Percentiles rank a stretch among this genome's conserved stretches.
phyloP scores from a whole-genome alignment of 2,888 invertebrate species.

The Limnephilus rhombicus region DNA sequence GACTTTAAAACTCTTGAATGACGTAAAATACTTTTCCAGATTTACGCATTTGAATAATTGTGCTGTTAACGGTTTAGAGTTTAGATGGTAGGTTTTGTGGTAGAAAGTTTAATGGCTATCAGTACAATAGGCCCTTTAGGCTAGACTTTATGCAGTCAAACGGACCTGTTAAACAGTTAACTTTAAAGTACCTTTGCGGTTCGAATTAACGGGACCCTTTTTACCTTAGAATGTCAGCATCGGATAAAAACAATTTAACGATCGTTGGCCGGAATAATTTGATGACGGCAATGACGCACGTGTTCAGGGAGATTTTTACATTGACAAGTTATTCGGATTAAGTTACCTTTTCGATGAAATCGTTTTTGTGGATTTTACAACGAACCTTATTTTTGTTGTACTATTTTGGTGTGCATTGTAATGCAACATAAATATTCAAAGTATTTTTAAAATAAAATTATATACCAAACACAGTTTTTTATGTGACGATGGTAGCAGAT shows the following conservation, averaged over 20 bases:
- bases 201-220: background rate
- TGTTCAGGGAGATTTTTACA: background rate
- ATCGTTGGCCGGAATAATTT: background rate
- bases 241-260: background rate
- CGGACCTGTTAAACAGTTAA: background rate
- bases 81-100: background rate
- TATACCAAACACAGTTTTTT: too few relatives aligned
- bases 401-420: too few relatives aligned
- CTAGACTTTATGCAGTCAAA: background rate
- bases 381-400: too few relatives aligned
- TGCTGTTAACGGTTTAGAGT: background rate
- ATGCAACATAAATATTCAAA: background rate
- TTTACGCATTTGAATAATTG: background rate
- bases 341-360: too few relatives aligned
- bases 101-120: background rate
- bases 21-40: too few relatives aligned
- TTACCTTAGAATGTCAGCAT: background rate
- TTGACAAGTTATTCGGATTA: too few relatives aligned
- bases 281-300: background rate
- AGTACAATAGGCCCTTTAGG: background rate
- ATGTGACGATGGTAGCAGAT: too few relatives aligned
- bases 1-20: too few relatives aligned
- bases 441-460: background rate
- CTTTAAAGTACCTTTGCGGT: background rate
- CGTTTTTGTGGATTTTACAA: too few relatives aligned